These are phyloP conservation scores for Planiliza haematocheilus DNA, from an alignment of 2,113 vertebrate species.

Conservation along the genomic window DNA sequence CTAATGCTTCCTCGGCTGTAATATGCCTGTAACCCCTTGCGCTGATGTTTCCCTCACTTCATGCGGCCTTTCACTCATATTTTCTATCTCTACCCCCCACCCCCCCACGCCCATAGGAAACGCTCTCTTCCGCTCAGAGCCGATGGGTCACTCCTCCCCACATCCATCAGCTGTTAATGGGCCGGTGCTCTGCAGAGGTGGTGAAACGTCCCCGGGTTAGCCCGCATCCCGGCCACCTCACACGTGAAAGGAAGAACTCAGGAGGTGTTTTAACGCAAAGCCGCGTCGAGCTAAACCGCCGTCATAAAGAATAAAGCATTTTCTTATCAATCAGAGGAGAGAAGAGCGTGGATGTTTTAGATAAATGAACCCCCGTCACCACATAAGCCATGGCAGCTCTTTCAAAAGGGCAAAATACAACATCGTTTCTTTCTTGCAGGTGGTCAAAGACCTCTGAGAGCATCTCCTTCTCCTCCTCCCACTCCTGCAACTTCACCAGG, in stretches of 20 bases:
- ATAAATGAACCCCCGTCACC: conserved; percentile 23
- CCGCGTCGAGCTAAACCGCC: conserved; percentile 34
- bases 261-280: conserved; percentile 20
- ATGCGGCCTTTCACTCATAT: conserved; percentile 48
- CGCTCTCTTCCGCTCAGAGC: conserved; percentile 70
- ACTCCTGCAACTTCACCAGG: conserved; percentile 18
- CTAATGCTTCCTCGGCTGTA: conserved; percentile 77
- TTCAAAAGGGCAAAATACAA: conserved; percentile 29
- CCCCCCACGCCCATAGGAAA: conserved; percentile 73
- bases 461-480: conserved; percentile 2
- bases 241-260: conserved; percentile 30
- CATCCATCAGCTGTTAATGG: conserved; percentile 84
- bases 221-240: conserved; percentile 12
- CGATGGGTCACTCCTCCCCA: conserved; percentile 77
- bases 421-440: conserved; percentile 42
- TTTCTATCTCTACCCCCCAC: conserved; percentile 53
- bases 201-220: conserved; percentile 44
- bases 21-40: conserved; percentile 52
- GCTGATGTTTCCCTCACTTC: conserved; percentile 46
- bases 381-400: conserved; percentile 31
- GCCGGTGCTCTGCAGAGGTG: conserved; percentile 49
- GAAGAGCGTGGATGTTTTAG: conserved; percentile 13
- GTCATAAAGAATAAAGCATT: conserved; percentile 51
- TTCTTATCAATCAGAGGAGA: conserved; percentile 38
- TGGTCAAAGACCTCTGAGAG: conserved; percentile 36